Evolutionary conservation across 2,797 vertebrate genomes (phyloP), one percentile per base, ranked within the genome.

Genomic region (Epinephelus awoara): DNA sequence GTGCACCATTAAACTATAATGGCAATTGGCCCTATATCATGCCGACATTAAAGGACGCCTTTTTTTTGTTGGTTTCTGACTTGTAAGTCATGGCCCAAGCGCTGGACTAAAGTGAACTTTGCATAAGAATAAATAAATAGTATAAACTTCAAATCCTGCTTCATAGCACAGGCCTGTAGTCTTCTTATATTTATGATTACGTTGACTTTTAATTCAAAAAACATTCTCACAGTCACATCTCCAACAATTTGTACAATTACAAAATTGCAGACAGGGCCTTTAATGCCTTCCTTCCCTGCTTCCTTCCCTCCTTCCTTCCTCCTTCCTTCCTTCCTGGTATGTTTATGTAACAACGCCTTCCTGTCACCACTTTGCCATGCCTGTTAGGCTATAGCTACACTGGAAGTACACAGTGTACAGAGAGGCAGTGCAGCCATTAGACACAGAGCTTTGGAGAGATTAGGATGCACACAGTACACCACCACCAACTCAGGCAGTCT

Each of bases 401-500:
- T 85, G 84, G 82, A 88, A 86, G 90, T 74, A 90, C 90, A 89
- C 81, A 70, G 87, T 85, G 89, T 90, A 65, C 91, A 74, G 83
- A 89, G 84, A 87, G 89, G 84, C 90, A 88, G 79, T 42, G 89
- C 90, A 85, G 90, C 91, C 93, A 93, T 94, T 94, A 86, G 94
- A 93, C 90, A 94, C 94, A 94, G 92, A 90, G 93, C 92, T 94
- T 93, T 93, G 85, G 73, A 87, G 88, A 91, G 94, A 94, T 94
- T 93, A 94, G 80, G 84, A 88, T 80, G 84, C 91, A 87, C 86
- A 89, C 88, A 89, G 87, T 71, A 85, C 84, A 90, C 77, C 73
- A 82, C 67, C 87, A 84, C 76, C 91, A 91, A 87, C 91, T 91
- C 88, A 84, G 81, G 89, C 91, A 77, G 90, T 65, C 83, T 90